These are phyloP conservation scores for Microctenopoma steveboyesi DNA, from an alignment of 2,797 vertebrate genomes.

Conservation along the genomic window DNA sequence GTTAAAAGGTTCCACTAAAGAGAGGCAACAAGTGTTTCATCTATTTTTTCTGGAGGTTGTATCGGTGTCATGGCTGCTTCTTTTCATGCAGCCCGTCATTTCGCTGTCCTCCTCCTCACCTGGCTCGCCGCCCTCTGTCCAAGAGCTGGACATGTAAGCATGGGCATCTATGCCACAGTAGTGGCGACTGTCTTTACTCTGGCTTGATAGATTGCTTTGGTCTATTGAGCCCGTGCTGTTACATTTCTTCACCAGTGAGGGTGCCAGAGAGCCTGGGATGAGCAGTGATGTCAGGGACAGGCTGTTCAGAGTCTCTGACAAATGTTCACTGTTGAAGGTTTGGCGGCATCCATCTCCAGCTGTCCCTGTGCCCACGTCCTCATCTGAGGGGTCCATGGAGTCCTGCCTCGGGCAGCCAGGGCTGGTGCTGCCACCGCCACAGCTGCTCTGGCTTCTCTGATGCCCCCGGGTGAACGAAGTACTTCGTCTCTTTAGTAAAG, in stretches of 20 bases:
- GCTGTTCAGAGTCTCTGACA: slow-evolving; percentile 91
- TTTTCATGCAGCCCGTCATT: slow-evolving; percentile 56
- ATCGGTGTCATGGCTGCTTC: slow-evolving; percentile 60
- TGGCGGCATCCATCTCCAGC: slow-evolving; percentile 57
- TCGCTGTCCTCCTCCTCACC: slow-evolving; percentile 50
- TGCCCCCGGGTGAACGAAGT: slow-evolving; percentile 80
- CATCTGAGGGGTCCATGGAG: slow-evolving; percentile 90
- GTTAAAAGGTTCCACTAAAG: slow-evolving; percentile 36
- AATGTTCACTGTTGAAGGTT: slow-evolving; percentile 85
- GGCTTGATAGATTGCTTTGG: slow-evolving; percentile 62
- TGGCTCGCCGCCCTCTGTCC: slow-evolving; percentile 57
- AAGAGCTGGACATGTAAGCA: slow-evolving; percentile 79
- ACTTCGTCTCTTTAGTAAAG: slow-evolving; percentile 53
- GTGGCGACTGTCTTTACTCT: slow-evolving; percentile 76
- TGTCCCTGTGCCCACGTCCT: slow-evolving; percentile 74
- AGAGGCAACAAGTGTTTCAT: slow-evolving; percentile 76
- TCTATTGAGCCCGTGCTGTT: slow-evolving; percentile 91
- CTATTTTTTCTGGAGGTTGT: slow-evolving; percentile 78
- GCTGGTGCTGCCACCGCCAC: slow-evolving; percentile 88
- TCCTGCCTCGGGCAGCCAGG: slow-evolving; percentile 87
- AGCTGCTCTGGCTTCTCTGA: slow-evolving; percentile 92
- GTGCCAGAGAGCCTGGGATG: slow-evolving; percentile 73
- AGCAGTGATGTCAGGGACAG: slow-evolving; percentile 92
- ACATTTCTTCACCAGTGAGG: slow-evolving; percentile 86
- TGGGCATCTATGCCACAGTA: slow-evolving; percentile 80